phyloP scores from a whole-genome alignment of 2,113 vertebrate species.

The Sula dactylatra region DNA sequence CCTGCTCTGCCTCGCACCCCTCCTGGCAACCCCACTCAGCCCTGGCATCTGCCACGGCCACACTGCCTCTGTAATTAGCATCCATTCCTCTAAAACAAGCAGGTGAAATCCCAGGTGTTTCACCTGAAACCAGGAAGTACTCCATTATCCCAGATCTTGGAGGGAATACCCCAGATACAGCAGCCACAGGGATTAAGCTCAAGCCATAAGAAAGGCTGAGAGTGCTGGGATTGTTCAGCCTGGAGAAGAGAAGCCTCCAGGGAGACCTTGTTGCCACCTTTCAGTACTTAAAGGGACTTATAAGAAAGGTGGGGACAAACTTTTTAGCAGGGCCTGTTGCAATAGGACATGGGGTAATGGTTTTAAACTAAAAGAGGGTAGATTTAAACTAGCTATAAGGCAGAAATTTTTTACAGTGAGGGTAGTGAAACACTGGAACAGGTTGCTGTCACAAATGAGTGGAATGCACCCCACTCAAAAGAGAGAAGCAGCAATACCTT shows the following conservation, averaged over 20 bases:
- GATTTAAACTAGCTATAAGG: neutral
- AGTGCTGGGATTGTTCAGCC: neutral
- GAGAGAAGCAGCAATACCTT: too few species aligned
- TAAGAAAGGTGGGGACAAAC: neutral
- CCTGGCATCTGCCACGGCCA: neutral
- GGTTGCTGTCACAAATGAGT: neutral
- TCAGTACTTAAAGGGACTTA: neutral
- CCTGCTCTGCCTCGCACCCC: neutral
- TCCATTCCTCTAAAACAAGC: neutral
- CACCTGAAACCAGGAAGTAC: neutral
- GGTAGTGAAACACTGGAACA: neutral
- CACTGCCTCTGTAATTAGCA: neutral
- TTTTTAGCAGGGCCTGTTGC: neutral
- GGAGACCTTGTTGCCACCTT: neutral
- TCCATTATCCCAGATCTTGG: neutral
- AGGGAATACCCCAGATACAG: neutral
- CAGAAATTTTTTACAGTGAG: neutral
- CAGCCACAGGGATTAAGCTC: neutral
- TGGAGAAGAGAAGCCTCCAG: neutral
- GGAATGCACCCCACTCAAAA: too few species aligned
- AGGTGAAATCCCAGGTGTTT: neutral
- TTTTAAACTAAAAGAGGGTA: neutral
- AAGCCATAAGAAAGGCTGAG: neutral
- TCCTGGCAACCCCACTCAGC: neutral
- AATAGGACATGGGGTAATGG: neutral